Base-by-base conservation (phyloP, 64 coral and sea anemone species). In the Anthopleura sola region DNA sequence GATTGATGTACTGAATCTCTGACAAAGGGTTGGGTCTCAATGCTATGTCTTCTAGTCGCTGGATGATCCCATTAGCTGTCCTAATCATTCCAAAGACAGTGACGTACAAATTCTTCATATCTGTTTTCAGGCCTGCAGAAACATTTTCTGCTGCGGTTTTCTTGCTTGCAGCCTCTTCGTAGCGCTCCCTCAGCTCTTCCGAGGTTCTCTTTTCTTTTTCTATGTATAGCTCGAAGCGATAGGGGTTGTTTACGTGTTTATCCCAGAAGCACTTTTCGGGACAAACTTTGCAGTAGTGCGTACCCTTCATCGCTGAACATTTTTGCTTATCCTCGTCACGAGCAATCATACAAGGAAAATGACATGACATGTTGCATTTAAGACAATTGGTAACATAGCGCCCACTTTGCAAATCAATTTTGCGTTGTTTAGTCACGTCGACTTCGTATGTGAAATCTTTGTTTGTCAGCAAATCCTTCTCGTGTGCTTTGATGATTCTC, bases 11-110 rank as follows among this genome's bases (percentile, higher is more conserved):
- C 2, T 89, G 15, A 3, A 83, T 21, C 2, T 83, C 23, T 37
- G 87, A 69, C 20, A 89, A 47, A 51, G 87, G 87, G 10, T 89
- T 83, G 5, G 87, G 87, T 38, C 56, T 89, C 15, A 89, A 68
- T 14, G 87, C 87, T 82, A 89, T 89, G 10, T 89, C 87, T 26
- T 83, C 62, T 4, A 89, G 40, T 12, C 37, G 56, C 6, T 0
- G 9, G 46, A 89, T n/a, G 46, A 58, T 83, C 18, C 37, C 14
- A 21, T 55, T 64, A 23, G 80, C 87, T 74, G 50, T 29, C 60
- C 3, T 16, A 21, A 89, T 89, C 58, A 75, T 89, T 1, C 2
- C 23, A 46, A 89, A 21, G 5, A 89, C 79, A 3, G 20, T 14
- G 3, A 14, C 28, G n/a, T 68, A 81, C 60, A 75, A 21, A 36